Evolutionary conservation across 2,113 vertebrate species (phyloP), one percentile per base, ranked within the genome.

Genomic region (Chaetodon auriga): DNA sequence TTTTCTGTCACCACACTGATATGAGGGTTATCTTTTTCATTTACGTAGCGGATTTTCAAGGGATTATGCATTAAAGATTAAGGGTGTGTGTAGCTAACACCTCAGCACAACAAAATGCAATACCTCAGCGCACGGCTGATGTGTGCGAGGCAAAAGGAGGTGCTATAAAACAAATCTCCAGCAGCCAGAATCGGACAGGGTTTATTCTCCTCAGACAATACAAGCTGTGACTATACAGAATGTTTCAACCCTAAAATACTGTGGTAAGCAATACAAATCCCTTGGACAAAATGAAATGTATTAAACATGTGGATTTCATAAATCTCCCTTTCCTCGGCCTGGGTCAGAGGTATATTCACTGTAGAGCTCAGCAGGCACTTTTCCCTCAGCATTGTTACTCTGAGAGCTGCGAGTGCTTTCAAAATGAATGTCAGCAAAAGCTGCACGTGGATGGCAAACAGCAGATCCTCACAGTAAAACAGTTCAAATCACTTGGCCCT

Each of bases 221-320:
- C 93, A 85, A 87, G 89, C 88, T 81, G 92, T 86, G 92, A 93
- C 89, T 93, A 87, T 70, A 92, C 92, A 84, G 86, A 92, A 92
- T 89, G 91, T 85, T 91, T 88, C 90, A 64, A 82, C 76, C 71
- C 92, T 89, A 91, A 94, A 95, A 92, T 92, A 92, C 90, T 92
- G 85, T 87, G 93, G 92, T 93, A 93, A 94, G 90, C 91, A 91
- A 90, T 93, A 92, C 92, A 95, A 95, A 94, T 94, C 94, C 93
- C 94, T 85, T 81, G 93, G 92, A 94, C 94, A 94, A 95, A 95
- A 95, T 95, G 90, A 95, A 95, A 95, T 95, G 94, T 95, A 95
- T 95, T 95, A 95, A 95, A 95, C 95, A 95, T 95, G 94, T 95
- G 93, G 93, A 93, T 92, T 94, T 94, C 93, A 94, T 95, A 95